These are phyloP conservation scores for Prosapia bicincta DNA, from an alignment of 2,888 invertebrate genomes.

Conservation along the genomic window DNA sequence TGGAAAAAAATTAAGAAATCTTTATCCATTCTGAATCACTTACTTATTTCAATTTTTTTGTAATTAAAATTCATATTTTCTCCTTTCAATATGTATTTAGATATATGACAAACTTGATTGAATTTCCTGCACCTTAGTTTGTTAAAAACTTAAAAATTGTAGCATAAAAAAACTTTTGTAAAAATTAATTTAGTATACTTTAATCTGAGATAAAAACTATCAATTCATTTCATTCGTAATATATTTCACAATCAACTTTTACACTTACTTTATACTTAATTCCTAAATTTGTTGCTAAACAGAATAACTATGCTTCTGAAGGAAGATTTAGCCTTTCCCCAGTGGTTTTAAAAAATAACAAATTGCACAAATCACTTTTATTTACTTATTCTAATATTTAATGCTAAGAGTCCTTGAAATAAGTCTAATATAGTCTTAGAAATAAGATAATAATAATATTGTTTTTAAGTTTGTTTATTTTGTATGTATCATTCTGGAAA, in stretches of 20 bases:
- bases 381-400: not conserved
- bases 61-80: too few relatives aligned
- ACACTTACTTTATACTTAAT: not conserved
- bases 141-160: too few relatives aligned
- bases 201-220: not conserved
- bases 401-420: not conserved
- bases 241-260: not conserved
- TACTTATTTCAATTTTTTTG: too few relatives aligned
- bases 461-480: not conserved
- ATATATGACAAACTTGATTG: too few relatives aligned
- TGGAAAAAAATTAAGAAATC: too few relatives aligned
- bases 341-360: too few relatives aligned
- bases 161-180: not conserved
- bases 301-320: not conserved
- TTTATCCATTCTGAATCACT: too few relatives aligned
- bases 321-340: too few relatives aligned
- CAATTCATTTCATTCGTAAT: not conserved
- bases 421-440: not conserved
- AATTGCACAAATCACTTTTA: not conserved
- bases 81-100: too few relatives aligned
- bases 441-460: not conserved
- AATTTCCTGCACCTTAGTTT: too few relatives aligned
- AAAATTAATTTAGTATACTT: not conserved
- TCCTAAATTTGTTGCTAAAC: not conserved
- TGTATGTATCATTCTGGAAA: not conserved